phyloP scores from a whole-genome alignment of 2,888 invertebrate genomes.

The Ormia ochracea region DNA sequence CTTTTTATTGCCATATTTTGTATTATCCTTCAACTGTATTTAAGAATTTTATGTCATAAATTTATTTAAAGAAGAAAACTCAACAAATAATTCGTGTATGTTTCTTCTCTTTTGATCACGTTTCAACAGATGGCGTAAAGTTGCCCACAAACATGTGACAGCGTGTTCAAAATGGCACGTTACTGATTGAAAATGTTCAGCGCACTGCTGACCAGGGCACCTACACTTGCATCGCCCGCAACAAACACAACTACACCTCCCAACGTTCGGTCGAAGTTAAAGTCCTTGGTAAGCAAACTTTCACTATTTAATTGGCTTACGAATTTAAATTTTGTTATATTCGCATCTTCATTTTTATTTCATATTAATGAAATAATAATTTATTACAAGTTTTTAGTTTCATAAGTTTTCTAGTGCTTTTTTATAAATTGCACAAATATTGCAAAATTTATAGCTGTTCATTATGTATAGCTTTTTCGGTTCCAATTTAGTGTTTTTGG shows the following conservation, averaged over 20 bases:
- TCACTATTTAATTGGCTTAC: constrained; percentile 10
- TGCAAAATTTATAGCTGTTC: constrained; percentile 52
- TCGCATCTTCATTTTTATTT: background rate
- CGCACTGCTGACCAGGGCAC: constrained; percentile 90
- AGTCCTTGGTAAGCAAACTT: constrained; percentile 80
- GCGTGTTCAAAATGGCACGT: constrained; percentile 88
- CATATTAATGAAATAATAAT: no score
- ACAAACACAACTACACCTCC: constrained; percentile 87
- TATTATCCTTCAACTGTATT: constrained; percentile 1
- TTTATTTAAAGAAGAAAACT: constrained; percentile 17
- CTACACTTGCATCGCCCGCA: constrained; percentile 91
- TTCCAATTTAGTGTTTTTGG: no score
- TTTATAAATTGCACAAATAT: constrained; percentile 51
- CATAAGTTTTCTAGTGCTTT: constrained; percentile 32
- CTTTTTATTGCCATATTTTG: background rate
- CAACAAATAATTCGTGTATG: constrained; percentile 44
- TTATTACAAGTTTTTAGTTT: no score
- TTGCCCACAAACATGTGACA: constrained; percentile 91
- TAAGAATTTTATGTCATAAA: no score
- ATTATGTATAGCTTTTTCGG: no score
- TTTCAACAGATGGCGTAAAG: constrained; percentile 84
- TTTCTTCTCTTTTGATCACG: constrained; percentile 24
- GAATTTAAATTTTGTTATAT: constrained; percentile 1
- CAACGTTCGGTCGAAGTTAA: constrained; percentile 85
- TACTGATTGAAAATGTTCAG: constrained; percentile 90